These are phyloP conservation scores for Ostrea denselamellosa DNA, from an alignment of 1,140 invertebrate genomes.

Conservation along the genomic window DNA sequence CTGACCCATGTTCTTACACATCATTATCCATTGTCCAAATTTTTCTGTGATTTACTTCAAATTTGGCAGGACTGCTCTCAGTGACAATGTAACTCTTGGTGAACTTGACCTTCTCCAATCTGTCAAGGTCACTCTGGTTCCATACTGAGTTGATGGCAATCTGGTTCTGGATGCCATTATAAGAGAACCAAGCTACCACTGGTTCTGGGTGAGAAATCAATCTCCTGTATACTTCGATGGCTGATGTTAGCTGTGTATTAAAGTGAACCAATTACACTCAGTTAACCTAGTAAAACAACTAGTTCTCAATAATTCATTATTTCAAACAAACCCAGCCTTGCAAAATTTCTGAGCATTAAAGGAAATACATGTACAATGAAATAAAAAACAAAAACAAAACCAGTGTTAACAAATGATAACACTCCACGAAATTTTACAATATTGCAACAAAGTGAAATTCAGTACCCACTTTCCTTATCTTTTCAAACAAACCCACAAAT, in stretches of 20 bases:
- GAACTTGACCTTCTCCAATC: conserved; percentile 68
- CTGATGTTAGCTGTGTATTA: conserved; percentile 58
- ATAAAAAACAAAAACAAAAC: no score
- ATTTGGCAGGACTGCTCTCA: conserved; percentile 40
- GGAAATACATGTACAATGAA: no score
- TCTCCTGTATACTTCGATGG: conserved; percentile 59
- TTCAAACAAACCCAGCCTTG: no score
- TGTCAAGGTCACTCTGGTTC: conserved; percentile 70
- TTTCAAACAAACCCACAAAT: no score
- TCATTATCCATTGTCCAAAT: conserved; percentile 37
- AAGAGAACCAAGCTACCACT: conserved; percentile 51
- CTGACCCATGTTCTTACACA: conserved; percentile 53
- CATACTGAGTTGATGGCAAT: conserved; percentile 57
- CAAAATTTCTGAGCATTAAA: no score
- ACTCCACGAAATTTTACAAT: no score
- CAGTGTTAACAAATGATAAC: no score
- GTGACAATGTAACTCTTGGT: conserved; percentile 58
- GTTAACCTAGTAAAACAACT: no score
- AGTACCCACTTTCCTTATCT: no score
- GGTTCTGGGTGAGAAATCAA: conserved; percentile 58
- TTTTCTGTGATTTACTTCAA: conserved; percentile 53
- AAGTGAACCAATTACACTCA: not conserved
- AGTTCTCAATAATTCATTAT: no score
- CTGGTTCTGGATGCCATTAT: conserved; percentile 47
- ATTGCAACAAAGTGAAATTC: no score